Evolutionary conservation across 2,888 invertebrate genomes (phyloP), one percentile per base, ranked within the genome.

Genomic region (Catocala fraxini): DNA sequence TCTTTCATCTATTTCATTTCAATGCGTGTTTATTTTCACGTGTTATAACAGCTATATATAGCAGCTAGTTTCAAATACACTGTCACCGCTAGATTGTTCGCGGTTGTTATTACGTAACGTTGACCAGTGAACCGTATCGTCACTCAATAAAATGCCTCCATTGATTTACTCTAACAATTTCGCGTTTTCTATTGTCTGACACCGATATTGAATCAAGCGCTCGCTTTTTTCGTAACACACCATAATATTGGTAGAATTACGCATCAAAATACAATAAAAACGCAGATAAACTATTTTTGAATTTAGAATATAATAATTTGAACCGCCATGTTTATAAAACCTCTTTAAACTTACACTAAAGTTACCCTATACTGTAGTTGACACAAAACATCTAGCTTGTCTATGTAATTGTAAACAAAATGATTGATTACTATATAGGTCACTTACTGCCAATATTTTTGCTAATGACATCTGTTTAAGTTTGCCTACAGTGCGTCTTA

Each of bases 71-170:
- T 34, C 48, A 34, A 48, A 51, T 53, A 54, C 43, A 53, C 57
- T 58, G 45, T 51, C 65, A 64, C 15, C 52, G 45, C 34, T 7
- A 10, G 15, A 35, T 41, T 35, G 6, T 56, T 63, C 55, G 68
- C 61, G 63, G 65, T 68, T 62, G 47, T 25, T 34, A 53, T 77
- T 77, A 70, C 61, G 77, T 73, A 74, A 72, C 48, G 42, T n/a
- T n/a, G 54, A 15, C 66, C 63, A 65, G 53, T 69, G 70, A 80
- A 67, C 75, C 67, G 56, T 57, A 64, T 57, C 70, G 51, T 67
- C 75, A 67, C 59, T 70, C 72, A 73, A 73, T 78, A 74, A 72
- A 63, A 63, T 52, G 47, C 58, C 54, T 47, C 60, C 58, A 63
- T 66, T 66, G 64, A 72, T 70, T 77, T 70, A 68, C 53, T 70